Evolutionary conservation across 2,797 vertebrate genomes (phyloP), one percentile per base, ranked within the genome.

Genomic region (Cygnus olor): DNA sequence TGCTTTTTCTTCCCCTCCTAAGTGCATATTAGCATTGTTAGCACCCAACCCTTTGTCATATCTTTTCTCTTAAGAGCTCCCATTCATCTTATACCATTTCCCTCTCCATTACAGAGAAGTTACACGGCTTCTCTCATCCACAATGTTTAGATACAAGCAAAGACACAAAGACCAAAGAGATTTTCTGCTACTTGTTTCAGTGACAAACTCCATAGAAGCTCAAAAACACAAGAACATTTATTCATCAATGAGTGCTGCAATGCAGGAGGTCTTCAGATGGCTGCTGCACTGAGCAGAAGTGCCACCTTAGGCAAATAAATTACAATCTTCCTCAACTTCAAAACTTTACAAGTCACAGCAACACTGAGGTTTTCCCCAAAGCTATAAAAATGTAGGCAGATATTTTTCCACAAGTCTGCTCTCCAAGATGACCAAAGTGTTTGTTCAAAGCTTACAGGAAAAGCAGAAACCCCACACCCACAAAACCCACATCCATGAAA

Each of bases 381-480:
- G 5, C 25, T 64, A 6, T 25, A 68, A 80, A 71, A 30, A 32
- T 3, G 4, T 44, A 82, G 58, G 49, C 24, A 91, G 40, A 89
- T 73, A 34, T 14, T 80, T 61, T 93, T 45, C 74, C 18, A 54
- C 51, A 82, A 20, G 56, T 38, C 45, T 71, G 30, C 16, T 96
- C 74, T 93, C 81, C 79, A 95, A 95, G 84, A 90, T 69, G 87
- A 94, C 44, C 19, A 80, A 90, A 85, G 42, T 1, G 3, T 68
- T 94, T 71, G 22, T 76, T 88, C 64, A 68, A 89, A 74, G 60
- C 54, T 47, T 25, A 1, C 36, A 79, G 45, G 68, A 94, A 93
- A 80, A 71, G 17, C 14, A 45, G 54, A 88, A 49, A 79, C 64
- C 38, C n/a, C 25, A 65, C 63, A 61, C 32, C 58, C 71, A 85